Evolutionary conservation across 1,140 invertebrate species (phyloP).

Genomic region (Ceratosolen fusciceps): DNA sequence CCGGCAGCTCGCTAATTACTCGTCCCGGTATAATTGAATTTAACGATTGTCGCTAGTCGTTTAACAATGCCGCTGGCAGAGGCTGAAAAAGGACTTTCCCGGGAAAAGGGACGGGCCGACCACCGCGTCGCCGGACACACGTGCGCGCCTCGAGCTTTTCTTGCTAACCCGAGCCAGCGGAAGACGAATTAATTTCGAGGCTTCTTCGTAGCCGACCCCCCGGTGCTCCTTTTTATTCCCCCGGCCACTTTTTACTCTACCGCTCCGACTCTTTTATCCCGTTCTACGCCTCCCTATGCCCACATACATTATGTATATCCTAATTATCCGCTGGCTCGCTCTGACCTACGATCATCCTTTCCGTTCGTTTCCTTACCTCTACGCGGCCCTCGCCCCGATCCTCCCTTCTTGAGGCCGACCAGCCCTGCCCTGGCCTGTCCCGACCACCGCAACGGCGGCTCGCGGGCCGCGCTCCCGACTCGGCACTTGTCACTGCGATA

Average conservation of each 20-base stretch:
- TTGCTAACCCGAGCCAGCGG: not conserved
- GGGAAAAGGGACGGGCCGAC: not conserved
- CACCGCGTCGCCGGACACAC: not conserved
- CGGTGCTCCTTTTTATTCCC: not conserved
- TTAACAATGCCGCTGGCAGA: not conserved
- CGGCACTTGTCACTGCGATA: too few relatives aligned
- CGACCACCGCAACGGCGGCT: too few relatives aligned
- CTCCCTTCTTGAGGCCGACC: too few relatives aligned
- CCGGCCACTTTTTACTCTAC: not conserved
- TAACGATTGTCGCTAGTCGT: conserved; percentile 29
- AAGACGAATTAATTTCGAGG: conserved; percentile 38
- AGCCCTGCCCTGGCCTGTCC: too few relatives aligned
- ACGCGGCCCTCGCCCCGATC: conserved; percentile 12
- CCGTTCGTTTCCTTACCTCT: conserved; percentile 24
- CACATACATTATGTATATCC: conserved; percentile 32
- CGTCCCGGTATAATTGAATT: conserved; percentile 26
- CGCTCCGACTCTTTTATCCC: not conserved
- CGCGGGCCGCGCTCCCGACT: too few relatives aligned
- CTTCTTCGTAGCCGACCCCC: conserved; percentile 2
- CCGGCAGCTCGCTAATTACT: conserved; percentile 5
- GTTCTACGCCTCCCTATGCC: not conserved
- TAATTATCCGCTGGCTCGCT: conserved; percentile 34
- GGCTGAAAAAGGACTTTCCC: conserved; percentile 6
- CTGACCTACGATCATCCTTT: conserved; percentile 11
- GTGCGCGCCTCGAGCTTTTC: not conserved